Base-by-base conservation (phyloP, 1,140 invertebrate genomes). In the Trachymyrmex cornetzi region DNA sequence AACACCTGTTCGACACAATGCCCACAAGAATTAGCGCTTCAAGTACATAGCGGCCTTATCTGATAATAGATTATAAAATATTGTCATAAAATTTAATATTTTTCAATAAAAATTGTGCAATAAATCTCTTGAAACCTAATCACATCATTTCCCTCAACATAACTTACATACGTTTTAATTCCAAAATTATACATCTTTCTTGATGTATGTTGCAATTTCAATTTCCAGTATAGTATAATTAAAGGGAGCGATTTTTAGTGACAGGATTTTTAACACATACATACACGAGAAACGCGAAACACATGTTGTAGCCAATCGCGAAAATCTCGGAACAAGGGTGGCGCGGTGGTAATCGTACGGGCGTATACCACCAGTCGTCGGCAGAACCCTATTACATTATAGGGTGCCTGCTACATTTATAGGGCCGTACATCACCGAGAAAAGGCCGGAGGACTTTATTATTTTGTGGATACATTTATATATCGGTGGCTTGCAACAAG, bases 371-470 rank as follows among this genome's bases (percentile, higher is more conserved):
- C 72, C 55, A 50, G 55, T 57, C 63, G 72, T 88, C 85, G 84
- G 66, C 82, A 66, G 77, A 75, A 92, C 48, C 48, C 92, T 88
- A 91, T 93, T 93, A 92, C 86, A 87, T 44, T 44, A 44, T 44
- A 90, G 92, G 91, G 87, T 91, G 86, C 87, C 87, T 89, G 77
- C 77, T 80, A 89, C 88, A 90, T 93, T 93, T 93, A 93, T 93
- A 90, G 92, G 79, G 87, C 88, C 92, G 90, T 93, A 93, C 91
- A 93, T 92, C 92, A 92, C 88, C 88, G 75, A 72, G 82, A 66
- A 89, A 88, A 50, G 38, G 30, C 27, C 72, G 84, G 85, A 88
- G 89, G 88, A 90, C 92, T 92, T 93, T 93, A 93, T 93, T 92
- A 93, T 93, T 93, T 93, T 91, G 90, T 57, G 89, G 87, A 93